phyloP scores from a whole-genome alignment of 1,140 invertebrate species.

The Heliconius eleuchia region DNA sequence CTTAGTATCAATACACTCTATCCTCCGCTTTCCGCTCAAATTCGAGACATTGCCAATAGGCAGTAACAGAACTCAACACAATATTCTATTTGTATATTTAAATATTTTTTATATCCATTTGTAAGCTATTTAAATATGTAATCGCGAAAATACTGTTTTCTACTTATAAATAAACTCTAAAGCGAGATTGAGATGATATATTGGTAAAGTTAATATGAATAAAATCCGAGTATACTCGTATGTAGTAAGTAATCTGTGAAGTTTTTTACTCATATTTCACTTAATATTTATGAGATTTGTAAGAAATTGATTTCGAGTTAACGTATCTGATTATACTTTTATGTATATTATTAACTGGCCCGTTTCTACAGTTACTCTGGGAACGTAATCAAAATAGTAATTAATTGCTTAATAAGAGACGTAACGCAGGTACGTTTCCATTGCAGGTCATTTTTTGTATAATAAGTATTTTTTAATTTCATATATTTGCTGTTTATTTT shows the following conservation, averaged over 20 bases:
- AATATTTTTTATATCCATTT: not conserved
- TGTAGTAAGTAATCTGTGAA: not conserved
- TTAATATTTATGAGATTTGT: constrained; percentile 1
- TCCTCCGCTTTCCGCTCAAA: not conserved
- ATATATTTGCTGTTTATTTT: too few species aligned
- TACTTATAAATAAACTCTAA: not conserved
- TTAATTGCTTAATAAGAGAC: too few species aligned
- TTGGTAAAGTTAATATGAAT: not conserved
- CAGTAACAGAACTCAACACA: not conserved
- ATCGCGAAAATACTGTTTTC: not conserved
- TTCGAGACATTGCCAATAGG: not conserved
- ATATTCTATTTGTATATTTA: not conserved
- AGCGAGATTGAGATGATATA: not conserved
- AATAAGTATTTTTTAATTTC: too few species aligned
- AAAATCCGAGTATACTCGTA: not conserved
- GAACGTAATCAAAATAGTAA: too few species aligned
- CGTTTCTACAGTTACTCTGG: too few species aligned
- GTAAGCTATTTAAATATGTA: not conserved
- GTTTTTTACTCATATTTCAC: not conserved
- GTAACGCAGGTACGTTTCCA: too few species aligned
- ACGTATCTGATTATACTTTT: not conserved
- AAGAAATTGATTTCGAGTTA: not conserved
- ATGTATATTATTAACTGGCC: not conserved
- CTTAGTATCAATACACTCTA: too few species aligned
- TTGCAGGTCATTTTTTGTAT: too few species aligned